These are phyloP conservation scores for Hirtodrosophila alboralis DNA, from an alignment of 2,888 invertebrate species.

Conservation along the genomic window DNA sequence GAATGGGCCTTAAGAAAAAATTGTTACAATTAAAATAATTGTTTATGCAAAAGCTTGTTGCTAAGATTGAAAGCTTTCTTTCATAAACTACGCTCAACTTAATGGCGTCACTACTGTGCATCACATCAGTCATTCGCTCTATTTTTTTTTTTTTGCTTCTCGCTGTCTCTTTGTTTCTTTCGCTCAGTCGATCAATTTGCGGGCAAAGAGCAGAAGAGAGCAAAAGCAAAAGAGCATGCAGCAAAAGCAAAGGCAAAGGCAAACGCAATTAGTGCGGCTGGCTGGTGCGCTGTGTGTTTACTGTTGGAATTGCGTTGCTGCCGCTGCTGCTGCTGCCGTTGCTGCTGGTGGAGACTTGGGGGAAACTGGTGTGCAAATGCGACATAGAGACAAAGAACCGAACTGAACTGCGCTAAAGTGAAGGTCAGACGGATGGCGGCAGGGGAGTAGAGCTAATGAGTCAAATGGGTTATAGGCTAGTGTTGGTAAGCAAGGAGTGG, in stretches of 20 bases:
- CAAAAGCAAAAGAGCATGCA: slow-evolving; percentile 21
- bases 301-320: slow-evolving; percentile 61
- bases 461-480: slow-evolving; percentile 19
- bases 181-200: slow-evolving; percentile 15
- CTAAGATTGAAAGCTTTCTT: no score
- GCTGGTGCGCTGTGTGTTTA: slow-evolving; percentile 43
- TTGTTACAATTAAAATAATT: no score
- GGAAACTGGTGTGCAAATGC: slow-evolving; percentile 32
- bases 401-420: slow-evolving; percentile 58
- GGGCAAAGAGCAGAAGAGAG: slow-evolving; percentile 10
- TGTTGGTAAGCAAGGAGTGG: neutral
- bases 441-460: slow-evolving; percentile 59
- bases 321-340: slow-evolving; percentile 9
- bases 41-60: no score
- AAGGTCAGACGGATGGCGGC: slow-evolving; percentile 54
- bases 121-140: neutral
- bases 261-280: slow-evolving; percentile 54
- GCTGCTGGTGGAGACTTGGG: slow-evolving; percentile 20
- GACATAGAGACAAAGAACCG: slow-evolving; percentile 70
- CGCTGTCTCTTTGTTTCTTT: slow-evolving; percentile 4
- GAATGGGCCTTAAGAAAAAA: no score
- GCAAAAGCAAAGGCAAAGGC: no score
- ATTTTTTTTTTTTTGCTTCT: slow-evolving; percentile 7
- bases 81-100: no score
- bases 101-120: no score